Conservation (phyloP, 1,140 invertebrate species). For the Pseudomyrmex sp. region DNA sequence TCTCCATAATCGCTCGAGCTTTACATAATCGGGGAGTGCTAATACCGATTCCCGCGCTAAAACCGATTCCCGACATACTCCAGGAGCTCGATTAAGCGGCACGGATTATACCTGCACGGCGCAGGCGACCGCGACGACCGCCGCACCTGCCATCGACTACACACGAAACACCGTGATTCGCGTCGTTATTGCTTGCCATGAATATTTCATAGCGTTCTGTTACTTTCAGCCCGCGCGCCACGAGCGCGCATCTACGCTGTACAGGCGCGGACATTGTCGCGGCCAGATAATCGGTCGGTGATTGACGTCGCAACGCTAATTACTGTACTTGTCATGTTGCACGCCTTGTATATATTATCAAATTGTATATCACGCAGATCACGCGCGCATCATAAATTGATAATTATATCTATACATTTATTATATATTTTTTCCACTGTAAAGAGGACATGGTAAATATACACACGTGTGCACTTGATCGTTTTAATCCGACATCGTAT, state of each 20-base stretch:
- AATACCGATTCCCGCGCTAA: slow-evolving; percentile 71
- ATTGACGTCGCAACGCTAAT: background rate
- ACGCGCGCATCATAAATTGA: no score
- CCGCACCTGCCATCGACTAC: slow-evolving; percentile 19
- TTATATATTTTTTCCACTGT: background rate
- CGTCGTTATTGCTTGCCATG: slow-evolving; percentile 19
- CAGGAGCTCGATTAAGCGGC: slow-evolving; percentile 68
- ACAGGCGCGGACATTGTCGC: background rate
- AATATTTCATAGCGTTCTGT: slow-evolving; percentile 46
- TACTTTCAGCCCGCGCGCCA: slow-evolving; percentile 26
- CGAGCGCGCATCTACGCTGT: background rate
- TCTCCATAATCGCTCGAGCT: slow-evolving; percentile 79
- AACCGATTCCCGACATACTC: slow-evolving; percentile 69
- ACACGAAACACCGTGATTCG: slow-evolving; percentile 39
- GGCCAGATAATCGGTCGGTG: slow-evolving; percentile 6
- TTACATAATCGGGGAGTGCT: slow-evolving; percentile 78
- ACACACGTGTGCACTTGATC: background rate
- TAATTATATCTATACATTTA: background rate
- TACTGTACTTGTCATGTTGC: background rate
- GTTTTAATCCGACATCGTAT: background rate
- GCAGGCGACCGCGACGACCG: slow-evolving; percentile 2
- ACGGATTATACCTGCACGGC: slow-evolving; percentile 70
- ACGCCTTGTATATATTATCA: background rate
- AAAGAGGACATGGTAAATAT: no score
- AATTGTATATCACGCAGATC: background rate